Conservation (phyloP, 1,140 invertebrate genomes). For the Drosophila arawakana region DNA sequence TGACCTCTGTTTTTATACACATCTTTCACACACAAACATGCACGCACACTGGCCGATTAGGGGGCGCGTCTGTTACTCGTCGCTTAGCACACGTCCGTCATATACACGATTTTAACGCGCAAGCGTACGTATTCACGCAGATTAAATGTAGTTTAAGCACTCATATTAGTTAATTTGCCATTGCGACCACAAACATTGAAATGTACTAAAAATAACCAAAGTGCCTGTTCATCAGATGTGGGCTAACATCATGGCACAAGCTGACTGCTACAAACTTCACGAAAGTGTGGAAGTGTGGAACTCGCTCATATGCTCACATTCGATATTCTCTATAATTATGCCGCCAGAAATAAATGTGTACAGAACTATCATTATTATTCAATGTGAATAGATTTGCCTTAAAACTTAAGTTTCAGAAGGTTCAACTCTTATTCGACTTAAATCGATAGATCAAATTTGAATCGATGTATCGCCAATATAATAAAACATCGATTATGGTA, state of each 20-base stretch:
- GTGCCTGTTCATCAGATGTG: slow-evolving; percentile 19
- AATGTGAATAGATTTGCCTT: too few relatives aligned
- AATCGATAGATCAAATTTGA: too few relatives aligned
- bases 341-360: background rate
- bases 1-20: slow-evolving; percentile 66
- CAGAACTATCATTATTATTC: too few relatives aligned
- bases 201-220: slow-evolving; percentile 36
- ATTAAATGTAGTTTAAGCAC: slow-evolving; percentile 40
- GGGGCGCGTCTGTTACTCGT: slow-evolving; percentile 43
- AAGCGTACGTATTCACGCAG: slow-evolving; percentile 41
- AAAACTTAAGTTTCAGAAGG: too few relatives aligned
- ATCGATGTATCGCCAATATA: too few relatives aligned
- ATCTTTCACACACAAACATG: slow-evolving; percentile 32
- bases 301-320: background rate
- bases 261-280: slow-evolving; percentile 3
- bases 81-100: slow-evolving; percentile 7
- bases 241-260: background rate
- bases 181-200: slow-evolving; percentile 30
- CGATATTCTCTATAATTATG: background rate
- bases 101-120: slow-evolving; percentile 34
- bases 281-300: background rate
- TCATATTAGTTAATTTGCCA: slow-evolving; percentile 47
- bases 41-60: slow-evolving; percentile 15
- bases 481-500: too few relatives aligned
- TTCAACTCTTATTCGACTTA: too few relatives aligned